Evolutionary conservation across 2,113 vertebrate species (phyloP), one percentile per base, ranked within the genome.

Genomic region (Pholis gunnellus): DNA sequence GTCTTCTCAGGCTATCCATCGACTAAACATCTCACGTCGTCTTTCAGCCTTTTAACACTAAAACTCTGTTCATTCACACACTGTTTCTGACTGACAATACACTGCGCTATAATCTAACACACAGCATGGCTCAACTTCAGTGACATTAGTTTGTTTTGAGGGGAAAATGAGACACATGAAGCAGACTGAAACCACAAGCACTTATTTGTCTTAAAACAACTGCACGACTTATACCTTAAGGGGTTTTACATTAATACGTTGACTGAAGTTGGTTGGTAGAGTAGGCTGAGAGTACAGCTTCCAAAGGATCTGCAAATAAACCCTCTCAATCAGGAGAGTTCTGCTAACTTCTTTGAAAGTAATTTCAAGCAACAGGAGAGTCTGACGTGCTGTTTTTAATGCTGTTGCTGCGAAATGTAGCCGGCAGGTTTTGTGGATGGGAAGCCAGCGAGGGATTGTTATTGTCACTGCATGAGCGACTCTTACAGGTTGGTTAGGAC

Each of bases 21-120:
- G 61, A 89, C 27, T 81, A 54, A 80, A 87, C 13, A 42, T 76
- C 69, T 46, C 22, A 48, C 7, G 8, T 17, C 27, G 25, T 77
- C 6, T 73, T 81, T 40, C 9, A 69, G 15, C 17, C 67, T 63
- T 81, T 79, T 59, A 59, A 70, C 13, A 54, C 54, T 29, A 56
- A 67, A 72, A 34, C 69, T 0, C 15, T 6, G 0, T 57, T 74
- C 4, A 36, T 46, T 75, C 6, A 57, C 56, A 61, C 48, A 14
- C 38, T 13, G 61, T 69, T 63, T 56, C 15, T 36, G 46, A 67
- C 56, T 38, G 42, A 69, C 2, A 40, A 15, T 9, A 9, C n/a
- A 3, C 15, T 27, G 20, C n/a, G 29, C 25, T n/a, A 7, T 0
- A 61, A 42, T 60, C 13, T 59, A 27, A 59, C 81, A 75, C 40